Conservation (phyloP, 1,140 invertebrate genomes). For the Brachionus koreanus region DNA sequence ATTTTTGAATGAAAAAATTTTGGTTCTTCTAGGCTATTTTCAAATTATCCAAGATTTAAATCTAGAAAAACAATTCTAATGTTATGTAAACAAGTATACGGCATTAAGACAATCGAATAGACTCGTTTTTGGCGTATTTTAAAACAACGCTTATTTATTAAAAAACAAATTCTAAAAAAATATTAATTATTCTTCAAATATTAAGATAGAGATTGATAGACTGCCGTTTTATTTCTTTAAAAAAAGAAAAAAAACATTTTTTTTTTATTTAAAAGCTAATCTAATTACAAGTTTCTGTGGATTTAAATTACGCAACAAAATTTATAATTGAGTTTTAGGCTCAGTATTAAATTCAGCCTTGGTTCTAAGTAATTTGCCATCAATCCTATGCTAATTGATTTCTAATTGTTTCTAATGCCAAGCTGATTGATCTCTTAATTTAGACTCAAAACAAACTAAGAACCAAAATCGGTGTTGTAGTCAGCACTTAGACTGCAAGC, state of each 20-base stretch:
- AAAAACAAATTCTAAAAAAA: not conserved
- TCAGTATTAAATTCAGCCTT: conserved; percentile 3
- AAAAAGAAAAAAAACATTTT: not conserved
- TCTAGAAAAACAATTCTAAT: not conserved
- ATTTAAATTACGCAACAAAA: not conserved
- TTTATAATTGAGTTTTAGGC: not conserved
- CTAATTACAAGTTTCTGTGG: not conserved
- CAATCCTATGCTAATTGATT: not conserved
- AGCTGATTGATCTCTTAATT: not conserved
- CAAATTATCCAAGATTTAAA: not conserved
- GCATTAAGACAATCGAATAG: not conserved
- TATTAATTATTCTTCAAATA: not conserved
- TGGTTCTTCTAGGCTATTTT: not conserved
- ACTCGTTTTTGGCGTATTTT: not conserved
- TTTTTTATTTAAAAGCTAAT: not conserved
- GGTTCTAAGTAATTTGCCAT: not conserved
- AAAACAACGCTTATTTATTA: not conserved
- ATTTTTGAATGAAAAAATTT: not conserved
- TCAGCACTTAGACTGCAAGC: conserved; percentile 10
- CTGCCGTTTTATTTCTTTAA: not conserved
- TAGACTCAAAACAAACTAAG: not conserved
- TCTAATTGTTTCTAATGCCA: not conserved
- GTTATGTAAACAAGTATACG: not conserved
- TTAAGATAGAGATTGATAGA: not conserved
- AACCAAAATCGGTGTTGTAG: not conserved